Evolutionary conservation across 2,888 invertebrate genomes (phyloP).

Genomic region (Macaria notata): DNA sequence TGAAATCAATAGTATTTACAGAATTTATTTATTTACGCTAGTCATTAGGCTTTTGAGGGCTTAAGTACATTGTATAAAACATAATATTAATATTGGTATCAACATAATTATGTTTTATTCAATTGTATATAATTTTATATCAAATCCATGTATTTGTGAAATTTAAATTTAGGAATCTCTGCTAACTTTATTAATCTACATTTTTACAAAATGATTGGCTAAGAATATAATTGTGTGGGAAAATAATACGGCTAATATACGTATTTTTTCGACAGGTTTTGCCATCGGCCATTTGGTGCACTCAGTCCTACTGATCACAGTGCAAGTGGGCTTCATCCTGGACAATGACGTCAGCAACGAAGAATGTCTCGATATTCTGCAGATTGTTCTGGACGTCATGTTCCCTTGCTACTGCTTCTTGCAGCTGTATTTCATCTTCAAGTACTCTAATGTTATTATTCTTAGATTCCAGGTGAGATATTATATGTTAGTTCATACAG

Average conservation of each 20-base stretch:
- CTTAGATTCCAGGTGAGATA: conserved; percentile 58
- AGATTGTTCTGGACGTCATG: conserved; percentile 85
- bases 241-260: not conserved
- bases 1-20: too few relatives aligned
- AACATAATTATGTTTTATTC: too few relatives aligned
- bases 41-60: too few relatives aligned
- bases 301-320: conserved; percentile 85
- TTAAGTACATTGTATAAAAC: too few relatives aligned
- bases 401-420: conserved; percentile 89
- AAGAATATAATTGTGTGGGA: not conserved
- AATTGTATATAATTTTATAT: too few relatives aligned
- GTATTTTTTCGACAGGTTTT: conserved; percentile 80
- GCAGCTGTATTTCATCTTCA: conserved; percentile 90
- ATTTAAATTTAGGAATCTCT: not conserved
- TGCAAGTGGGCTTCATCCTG: conserved; percentile 84
- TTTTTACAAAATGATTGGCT: not conserved
- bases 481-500: too few relatives aligned
- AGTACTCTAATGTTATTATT: conserved; percentile 89
- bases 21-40: too few relatives aligned
- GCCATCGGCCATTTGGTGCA: conserved; percentile 90
- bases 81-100: too few relatives aligned
- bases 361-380: conserved; percentile 83
- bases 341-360: conserved; percentile 77
- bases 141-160: too few relatives aligned
- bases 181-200: not conserved